Base-by-base conservation (phyloP, 2,797 vertebrate genomes). In the Anguilla marmorata region DNA sequence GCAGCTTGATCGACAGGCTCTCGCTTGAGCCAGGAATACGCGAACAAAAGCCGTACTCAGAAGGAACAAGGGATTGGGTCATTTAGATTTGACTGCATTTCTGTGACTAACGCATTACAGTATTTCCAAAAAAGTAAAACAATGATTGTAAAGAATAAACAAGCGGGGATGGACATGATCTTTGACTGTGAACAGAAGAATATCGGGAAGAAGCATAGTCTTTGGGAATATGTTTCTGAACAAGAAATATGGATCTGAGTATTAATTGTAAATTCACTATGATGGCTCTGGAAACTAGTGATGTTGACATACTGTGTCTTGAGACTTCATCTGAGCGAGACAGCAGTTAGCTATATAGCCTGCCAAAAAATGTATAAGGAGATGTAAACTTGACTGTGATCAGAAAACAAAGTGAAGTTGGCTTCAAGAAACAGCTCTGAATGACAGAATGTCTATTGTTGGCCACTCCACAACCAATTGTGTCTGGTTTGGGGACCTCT, bases 1-100 rank as follows among this genome's bases (percentile, higher is more conserved):
- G 87, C 69, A 45, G 63, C 37, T 88, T 89, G 87, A 90, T 89
- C 60, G 88, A 89, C 88, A 90, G 87, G 45, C 85, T 76, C 76
- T 83, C 41, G 76, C 84, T 85, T 79, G 52, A 79, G 86, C 79
- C 69, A 86, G 19, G 88, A 88, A 76, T 50, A 33, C 48, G 58
- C 37, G 86, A 90, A 90, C 88, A 88, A 88, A 90, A 90, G 88
- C 58, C 56, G 84, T 72, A 85, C 87, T 60, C 79, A 86, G 41
- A 86, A 63, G 85, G 41, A 89, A 86, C 86, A 72, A 85, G 88
- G 41, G 72, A 84, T 58, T 30, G 86, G 74, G 88, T 76, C 72
- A 60, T 56, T 41, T 60, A 86, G 76, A 86, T 60, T 72, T 80
- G 60, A 84, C 87, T 60, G 37, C n/a, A 85, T 88, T 85, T 88